A percentile compares a stretch with the other conserved stretches of the same genome.
phyloP scores from a whole-genome alignment of 2,797 vertebrate species.

The Psittacula derbiana region DNA sequence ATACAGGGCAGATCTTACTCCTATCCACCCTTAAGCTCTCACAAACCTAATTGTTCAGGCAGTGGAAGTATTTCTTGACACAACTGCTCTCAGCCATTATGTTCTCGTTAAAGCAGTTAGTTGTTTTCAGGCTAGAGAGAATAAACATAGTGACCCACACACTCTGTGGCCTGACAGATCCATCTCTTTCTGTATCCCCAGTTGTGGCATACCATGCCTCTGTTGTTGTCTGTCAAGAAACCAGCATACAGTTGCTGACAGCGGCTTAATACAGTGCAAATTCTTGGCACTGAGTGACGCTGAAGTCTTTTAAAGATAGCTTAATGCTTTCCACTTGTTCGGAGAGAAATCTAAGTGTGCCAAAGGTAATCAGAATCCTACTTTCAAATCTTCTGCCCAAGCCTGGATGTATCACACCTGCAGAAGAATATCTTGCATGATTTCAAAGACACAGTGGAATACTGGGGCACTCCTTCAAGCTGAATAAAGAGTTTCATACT shows the following conservation, averaged over 20 bases:
- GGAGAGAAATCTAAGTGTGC: not conserved
- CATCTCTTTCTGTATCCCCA: fast-evolving
- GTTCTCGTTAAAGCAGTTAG: not conserved
- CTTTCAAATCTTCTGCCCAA: not conserved
- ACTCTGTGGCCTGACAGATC: not conserved
- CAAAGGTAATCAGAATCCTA: not conserved
- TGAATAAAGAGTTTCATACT: not conserved
- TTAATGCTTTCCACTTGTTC: not conserved
- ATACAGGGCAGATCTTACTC: not conserved
- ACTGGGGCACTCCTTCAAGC: not conserved
- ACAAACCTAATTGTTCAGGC: not conserved
- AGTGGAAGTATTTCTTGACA: not conserved
- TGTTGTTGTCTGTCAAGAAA: not conserved
- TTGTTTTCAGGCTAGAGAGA: not conserved
- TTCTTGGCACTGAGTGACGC: not conserved
- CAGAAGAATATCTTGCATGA: not conserved
- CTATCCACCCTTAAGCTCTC: not conserved
- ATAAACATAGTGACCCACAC: not conserved
- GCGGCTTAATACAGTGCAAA: fast-evolving
- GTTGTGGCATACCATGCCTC: fast-evolving
- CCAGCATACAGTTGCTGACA: fast-evolving
- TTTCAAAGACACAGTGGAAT: not conserved
- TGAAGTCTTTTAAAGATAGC: not conserved
- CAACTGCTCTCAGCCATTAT: not conserved
- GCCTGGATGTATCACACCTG: not conserved